Evolutionary conservation across 2,888 invertebrate species (phyloP).

Genomic region (Pyralis farinalis): DNA sequence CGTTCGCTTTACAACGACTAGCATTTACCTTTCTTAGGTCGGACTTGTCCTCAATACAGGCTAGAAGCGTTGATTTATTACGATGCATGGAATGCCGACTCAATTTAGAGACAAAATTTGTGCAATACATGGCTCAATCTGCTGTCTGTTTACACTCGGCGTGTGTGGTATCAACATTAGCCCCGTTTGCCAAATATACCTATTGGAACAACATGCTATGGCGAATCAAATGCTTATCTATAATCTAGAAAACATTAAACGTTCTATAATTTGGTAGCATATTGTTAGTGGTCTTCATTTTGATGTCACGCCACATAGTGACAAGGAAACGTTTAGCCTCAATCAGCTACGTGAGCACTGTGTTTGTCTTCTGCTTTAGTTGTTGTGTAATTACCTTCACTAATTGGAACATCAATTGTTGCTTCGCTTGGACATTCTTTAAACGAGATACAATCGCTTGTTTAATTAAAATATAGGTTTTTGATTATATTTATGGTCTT

Average conservation of each 20-base stretch:
- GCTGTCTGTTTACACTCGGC: conserved; percentile 32
- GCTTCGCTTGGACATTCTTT: background rate
- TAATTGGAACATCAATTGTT: background rate
- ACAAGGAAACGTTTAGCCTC: background rate
- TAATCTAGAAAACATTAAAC: conserved; percentile 4
- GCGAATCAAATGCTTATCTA: conserved; percentile 15
- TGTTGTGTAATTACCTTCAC: background rate
- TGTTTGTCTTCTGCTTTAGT: background rate
- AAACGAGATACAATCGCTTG: no score
- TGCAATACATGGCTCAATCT: conserved; percentile 56
- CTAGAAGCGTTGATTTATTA: conserved; percentile 71
- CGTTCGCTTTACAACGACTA: conserved; percentile 32
- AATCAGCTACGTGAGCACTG: background rate
- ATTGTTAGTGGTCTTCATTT: background rate
- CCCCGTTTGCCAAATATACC: conserved; percentile 35
- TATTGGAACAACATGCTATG: conserved; percentile 21
- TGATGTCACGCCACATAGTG: background rate
- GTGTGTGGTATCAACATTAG: conserved; percentile 30
- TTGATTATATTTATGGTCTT: no score
- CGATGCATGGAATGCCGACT: conserved; percentile 62
- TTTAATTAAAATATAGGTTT: no score
- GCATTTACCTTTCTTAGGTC: conserved; percentile 78
- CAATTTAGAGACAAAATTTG: conserved; percentile 65
- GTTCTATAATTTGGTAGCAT: background rate
- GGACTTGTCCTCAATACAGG: conserved; percentile 72